A percentile compares a stretch with the other conserved stretches of the same genome.
Conservation (phyloP, 2,797 vertebrate genomes). For the Sylvia borin region DNA sequence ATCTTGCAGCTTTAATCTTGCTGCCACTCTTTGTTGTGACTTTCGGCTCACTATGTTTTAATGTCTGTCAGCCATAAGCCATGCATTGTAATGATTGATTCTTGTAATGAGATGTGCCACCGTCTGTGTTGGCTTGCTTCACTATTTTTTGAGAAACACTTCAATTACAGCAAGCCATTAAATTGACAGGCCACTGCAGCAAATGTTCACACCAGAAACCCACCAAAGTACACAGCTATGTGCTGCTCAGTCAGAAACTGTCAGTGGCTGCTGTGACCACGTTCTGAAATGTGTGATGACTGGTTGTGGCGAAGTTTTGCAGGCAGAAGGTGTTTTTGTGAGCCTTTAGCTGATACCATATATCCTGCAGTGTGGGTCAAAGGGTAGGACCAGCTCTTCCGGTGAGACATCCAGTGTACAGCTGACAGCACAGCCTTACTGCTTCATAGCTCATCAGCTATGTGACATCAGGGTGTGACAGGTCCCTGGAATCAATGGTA, state of each 20-base stretch:
- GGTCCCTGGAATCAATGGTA: neutral
- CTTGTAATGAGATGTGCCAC: neutral
- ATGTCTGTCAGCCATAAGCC: neutral
- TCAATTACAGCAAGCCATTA: neutral
- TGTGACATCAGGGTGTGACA: neutral
- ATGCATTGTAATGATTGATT: neutral
- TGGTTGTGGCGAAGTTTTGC: neutral
- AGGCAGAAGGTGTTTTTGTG: neutral
- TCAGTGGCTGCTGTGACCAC: neutral
- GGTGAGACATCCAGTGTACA: neutral
- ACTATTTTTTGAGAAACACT: neutral
- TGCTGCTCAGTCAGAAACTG: neutral
- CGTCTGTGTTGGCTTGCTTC: neutral
- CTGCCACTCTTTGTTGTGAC: neutral
- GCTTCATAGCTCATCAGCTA: neutral
- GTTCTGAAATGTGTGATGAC: neutral
- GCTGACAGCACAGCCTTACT: neutral
- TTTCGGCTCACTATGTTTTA: neutral
- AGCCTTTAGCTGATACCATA: neutral
- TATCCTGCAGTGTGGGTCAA: neutral
- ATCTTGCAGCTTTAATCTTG: neutral
- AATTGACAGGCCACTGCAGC: neutral
- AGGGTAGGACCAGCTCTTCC: neutral
- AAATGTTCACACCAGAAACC: neutral
- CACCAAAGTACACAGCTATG: neutral